Percentiles rank a stretch among this genome's conserved stretches.
Evolutionary conservation across 2,113 vertebrate genomes (phyloP).

Genomic region (Laterallus jamaicensis): DNA sequence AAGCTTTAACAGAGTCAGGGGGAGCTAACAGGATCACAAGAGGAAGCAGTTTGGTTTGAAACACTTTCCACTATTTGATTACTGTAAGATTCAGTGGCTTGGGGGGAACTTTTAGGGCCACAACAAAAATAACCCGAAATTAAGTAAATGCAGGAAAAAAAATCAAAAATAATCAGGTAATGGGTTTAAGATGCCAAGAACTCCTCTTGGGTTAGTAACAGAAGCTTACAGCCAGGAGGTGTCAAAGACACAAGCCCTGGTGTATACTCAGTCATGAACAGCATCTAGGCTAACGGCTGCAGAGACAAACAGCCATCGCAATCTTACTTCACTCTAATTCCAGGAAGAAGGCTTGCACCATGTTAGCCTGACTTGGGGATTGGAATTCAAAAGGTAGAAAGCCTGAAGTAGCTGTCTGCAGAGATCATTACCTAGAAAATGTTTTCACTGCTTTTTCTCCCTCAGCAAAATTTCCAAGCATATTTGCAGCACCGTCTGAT

Average conservation of each 20-base stretch:
- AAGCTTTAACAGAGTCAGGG: not conserved
- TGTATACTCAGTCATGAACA: not conserved
- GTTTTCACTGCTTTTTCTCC: not conserved
- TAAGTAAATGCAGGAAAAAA: not conserved
- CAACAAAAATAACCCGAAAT: not conserved
- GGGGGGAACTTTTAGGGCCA: not conserved
- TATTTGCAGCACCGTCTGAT: not conserved
- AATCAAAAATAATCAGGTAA: not conserved
- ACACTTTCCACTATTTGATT: not conserved
- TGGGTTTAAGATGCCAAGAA: not conserved
- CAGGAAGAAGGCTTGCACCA: not conserved
- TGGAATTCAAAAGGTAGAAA: not conserved
- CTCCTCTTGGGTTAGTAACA: not conserved
- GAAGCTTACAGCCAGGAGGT: fast-evolving
- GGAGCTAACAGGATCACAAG: not conserved
- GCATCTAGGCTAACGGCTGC: not conserved
- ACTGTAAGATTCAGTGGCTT: not conserved
- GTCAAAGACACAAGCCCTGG: not conserved
- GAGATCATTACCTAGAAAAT: not conserved
- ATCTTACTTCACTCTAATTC: not conserved
- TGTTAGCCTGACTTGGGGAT: not conserved
- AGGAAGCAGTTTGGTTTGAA: not conserved
- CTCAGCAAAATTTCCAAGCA: not conserved
- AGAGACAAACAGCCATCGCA: not conserved
- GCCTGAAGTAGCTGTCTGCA: not conserved